These are phyloP conservation scores for Nothoprocta perdicaria DNA, from an alignment of 2,113 vertebrate species.

Conservation along the genomic window DNA sequence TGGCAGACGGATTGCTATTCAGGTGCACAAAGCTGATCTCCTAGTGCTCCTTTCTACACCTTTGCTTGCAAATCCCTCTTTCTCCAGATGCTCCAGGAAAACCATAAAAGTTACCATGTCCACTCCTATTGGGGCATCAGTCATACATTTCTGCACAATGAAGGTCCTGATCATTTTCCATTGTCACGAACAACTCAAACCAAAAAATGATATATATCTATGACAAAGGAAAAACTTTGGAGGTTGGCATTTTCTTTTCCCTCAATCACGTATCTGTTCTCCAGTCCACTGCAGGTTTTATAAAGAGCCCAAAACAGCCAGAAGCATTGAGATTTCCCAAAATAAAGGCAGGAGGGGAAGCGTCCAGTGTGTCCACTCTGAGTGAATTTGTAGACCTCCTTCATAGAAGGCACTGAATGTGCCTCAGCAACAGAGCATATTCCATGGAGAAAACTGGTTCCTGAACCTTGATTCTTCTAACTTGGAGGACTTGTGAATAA, in stretches of 20 bases:
- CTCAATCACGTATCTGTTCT: background rate
- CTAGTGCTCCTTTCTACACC: background rate
- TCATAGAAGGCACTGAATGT: background rate
- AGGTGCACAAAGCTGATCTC: background rate
- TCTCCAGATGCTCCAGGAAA: background rate
- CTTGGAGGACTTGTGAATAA: background rate
- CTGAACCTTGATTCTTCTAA: background rate
- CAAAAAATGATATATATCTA: background rate
- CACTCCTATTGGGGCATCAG: background rate
- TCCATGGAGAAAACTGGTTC: background rate
- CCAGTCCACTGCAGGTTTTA: background rate
- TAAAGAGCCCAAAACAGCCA: background rate
- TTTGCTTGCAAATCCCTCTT: background rate
- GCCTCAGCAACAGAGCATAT: background rate
- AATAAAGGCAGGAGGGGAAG: background rate
- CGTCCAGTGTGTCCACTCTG: background rate
- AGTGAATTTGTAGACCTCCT: background rate
- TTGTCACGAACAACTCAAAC: background rate
- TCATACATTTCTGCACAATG: background rate
- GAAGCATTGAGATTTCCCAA: background rate
- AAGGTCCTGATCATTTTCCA: background rate
- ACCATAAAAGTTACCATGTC: background rate
- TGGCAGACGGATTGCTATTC: background rate
- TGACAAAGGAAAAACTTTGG: background rate
- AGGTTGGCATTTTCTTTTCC: background rate